Evolutionary conservation across 2,888 invertebrate genomes (phyloP), one percentile per base, ranked within the genome.

Genomic region (Lasioglossum leucozonium): DNA sequence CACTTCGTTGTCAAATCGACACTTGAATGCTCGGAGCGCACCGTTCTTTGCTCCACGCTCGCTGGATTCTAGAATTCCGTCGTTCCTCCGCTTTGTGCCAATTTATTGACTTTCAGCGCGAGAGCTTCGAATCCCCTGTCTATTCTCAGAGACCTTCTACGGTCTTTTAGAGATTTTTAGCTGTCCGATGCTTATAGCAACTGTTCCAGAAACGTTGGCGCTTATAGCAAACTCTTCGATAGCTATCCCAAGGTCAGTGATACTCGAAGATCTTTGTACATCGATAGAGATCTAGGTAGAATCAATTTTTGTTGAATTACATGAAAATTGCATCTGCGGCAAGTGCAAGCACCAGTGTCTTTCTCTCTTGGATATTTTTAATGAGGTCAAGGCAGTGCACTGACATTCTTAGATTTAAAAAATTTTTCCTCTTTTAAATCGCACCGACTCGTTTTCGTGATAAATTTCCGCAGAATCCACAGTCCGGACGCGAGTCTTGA

Each of bases 1-100:
- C 55, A 62, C 72, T 72, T 73, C 71, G 40, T 74, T 62, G 76
- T 65, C 72, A 65, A 81, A 83, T 80, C 81, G 83, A 72, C 76
- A 58, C 71, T 76, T 72, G 71, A 79, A 75, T 62, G 16, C 65
- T 76, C 4, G 34, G 13, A 11, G 30, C 76, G 47, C 13, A 40
- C 1, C 67, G 65, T 22, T 44, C 22, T 30, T 44, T 76, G 22
- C 34, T 13, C 18, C 37, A 22, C 8, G 73, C 42, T 73, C 13
- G 8, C n/a, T 16, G n/a, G 51, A 37, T 13, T 6, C 6, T 51
- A 22, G 72, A 37, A 51, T 51, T 51, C 37, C 16, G 30, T 34
- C 47, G 72, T 18, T 72, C 22, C n/a, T 62, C 55, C 30, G 10
- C 26, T 62, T 58, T 42, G 6, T 26, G 58, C 42, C 40, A 18